Conservation (phyloP, 2,113 vertebrate species). For the Embiotoca jacksoni region DNA sequence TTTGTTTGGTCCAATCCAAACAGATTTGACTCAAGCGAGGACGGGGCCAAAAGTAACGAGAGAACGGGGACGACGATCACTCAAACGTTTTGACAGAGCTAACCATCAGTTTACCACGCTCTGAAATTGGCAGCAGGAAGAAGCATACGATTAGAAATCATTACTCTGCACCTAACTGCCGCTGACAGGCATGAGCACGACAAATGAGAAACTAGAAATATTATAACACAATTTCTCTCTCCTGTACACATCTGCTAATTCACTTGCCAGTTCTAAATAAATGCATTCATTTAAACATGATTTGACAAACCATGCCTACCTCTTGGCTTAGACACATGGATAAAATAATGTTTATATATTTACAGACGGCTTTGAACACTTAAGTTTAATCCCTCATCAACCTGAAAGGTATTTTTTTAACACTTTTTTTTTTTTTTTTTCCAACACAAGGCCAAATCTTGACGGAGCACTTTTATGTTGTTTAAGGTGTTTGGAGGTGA, state of each 20-base stretch:
- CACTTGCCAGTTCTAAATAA: constrained; percentile 63
- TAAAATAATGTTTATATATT: constrained; percentile 2
- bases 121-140: constrained; percentile 45
- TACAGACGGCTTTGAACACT: constrained; percentile 13
- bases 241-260: constrained; percentile 66
- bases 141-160: constrained; percentile 65
- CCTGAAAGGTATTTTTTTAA: constrained; percentile 7
- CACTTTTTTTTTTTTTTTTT: constrained; percentile 9
- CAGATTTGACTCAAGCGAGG: not conserved
- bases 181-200: constrained; percentile 66
- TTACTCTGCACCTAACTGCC: constrained; percentile 65
- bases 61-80: constrained; percentile 12
- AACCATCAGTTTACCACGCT: constrained; percentile 48
- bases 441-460: not conserved
- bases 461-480: constrained; percentile 15
- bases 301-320: constrained; percentile 54
- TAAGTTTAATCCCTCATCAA: constrained; percentile 17
- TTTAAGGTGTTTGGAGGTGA: constrained; percentile 30
- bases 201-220: constrained; percentile 71
- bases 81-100: constrained; percentile 30
- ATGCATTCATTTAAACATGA: constrained; percentile 50
- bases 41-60: constrained; percentile 2
- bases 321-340: constrained; percentile 18
- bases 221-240: constrained; percentile 65
- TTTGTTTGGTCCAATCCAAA: constrained; percentile 28